Base-by-base conservation (phyloP, 2,888 invertebrate genomes). In the Polyommatus iphigenia region DNA sequence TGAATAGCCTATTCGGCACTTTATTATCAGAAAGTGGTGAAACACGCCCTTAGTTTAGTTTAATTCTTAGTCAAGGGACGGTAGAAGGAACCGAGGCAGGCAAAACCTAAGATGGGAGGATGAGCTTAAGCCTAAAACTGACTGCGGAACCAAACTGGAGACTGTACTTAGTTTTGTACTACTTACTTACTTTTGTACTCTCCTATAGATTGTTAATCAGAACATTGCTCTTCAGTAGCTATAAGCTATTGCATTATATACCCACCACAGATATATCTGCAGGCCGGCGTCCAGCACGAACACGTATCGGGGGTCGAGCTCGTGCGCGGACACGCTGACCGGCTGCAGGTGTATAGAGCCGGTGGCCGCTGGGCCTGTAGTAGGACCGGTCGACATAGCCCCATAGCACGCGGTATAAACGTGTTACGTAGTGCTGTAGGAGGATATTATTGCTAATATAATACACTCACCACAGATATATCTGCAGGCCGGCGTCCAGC, bases 361-460 rank as follows among this genome's bases (percentile, higher is more conserved):
- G 46, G 98, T 46, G 46, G 46, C 98, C n/a, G 97, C 96, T 98
- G 97, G 90, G 99, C 98, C 86, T 15, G 32, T 7, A 15, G 46
- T 97, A 97, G 87, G 96, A 76, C 96, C 96, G 46, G 98, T 96
- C 46, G 98, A 98, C 18, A 97, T 29, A 15, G 29, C 29, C 36
- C 97, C 97, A 87, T 98, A n/a, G 98, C 24, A 99, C 97, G 82
- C 99, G 95, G 91, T 98, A 99, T 82, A 99, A 90, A 10, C 98
- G 96, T 7, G 96, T 96, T 78, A 97, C 96, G 87, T 98, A 97
- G 79, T 96, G 96, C 98, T 98, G 86, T 5, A 50, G n/a, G 29
- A 15, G n/a, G 24, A 8, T 36, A 62, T 3, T 36, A 36, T 36
- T 4, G 4, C 36, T 36, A 36, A 6, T 36, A 36, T 36, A 36